Evolutionary conservation across 2,797 vertebrate genomes (phyloP).

Genomic region (Serranus cabrilla): DNA sequence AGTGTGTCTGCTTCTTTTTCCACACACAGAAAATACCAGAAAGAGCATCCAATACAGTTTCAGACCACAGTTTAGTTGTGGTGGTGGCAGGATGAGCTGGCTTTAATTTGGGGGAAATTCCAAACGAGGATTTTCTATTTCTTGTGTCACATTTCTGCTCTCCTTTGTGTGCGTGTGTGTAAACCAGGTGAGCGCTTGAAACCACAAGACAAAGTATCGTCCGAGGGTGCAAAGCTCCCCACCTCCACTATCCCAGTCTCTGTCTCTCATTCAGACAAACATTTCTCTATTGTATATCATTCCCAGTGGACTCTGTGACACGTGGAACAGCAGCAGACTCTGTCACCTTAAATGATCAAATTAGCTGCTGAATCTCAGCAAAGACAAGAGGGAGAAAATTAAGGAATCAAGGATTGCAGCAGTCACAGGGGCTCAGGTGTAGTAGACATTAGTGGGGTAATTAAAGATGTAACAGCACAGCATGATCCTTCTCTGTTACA

Average conservation of each 20-base stretch:
- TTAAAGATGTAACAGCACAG: no score
- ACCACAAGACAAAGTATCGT: not conserved
- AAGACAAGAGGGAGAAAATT: no score
- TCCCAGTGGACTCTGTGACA: not conserved
- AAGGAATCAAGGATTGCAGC: no score
- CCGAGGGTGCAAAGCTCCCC: not conserved
- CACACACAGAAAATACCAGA: not conserved
- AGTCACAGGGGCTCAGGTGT: no score
- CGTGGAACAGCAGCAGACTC: no score
- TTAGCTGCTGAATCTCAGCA: no score
- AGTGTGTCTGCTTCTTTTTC: no score
- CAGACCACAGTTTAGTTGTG: not conserved
- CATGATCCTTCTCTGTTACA: no score
- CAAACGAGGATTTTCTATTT: not conserved
- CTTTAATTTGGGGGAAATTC: not conserved
- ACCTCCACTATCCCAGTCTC: not conserved
- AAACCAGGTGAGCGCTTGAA: not conserved
- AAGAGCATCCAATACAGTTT: slow-evolving; percentile 5
- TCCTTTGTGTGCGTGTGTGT: not conserved
- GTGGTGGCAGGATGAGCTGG: slow-evolving; percentile 3
- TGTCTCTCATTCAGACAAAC: not conserved
- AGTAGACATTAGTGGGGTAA: no score
- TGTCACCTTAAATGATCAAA: no score
- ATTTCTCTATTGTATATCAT: no score
- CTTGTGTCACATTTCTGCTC: no score